Evolutionary conservation across 2,113 vertebrate species (phyloP), one percentile per base, ranked within the genome.

Genomic region (Salvelinus fontinalis): DNA sequence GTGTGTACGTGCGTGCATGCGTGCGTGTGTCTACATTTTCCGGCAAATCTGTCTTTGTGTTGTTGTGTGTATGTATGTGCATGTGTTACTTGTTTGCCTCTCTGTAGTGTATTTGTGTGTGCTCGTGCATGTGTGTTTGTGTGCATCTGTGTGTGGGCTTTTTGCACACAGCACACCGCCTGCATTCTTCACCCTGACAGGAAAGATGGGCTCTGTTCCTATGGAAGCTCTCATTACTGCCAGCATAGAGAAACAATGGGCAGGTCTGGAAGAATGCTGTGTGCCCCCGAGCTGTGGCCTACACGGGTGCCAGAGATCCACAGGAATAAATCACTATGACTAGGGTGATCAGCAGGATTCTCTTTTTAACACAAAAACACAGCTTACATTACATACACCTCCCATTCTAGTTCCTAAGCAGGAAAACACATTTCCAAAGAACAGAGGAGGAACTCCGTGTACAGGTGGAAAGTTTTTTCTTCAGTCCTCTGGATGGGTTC

Each of bases 111-210:
- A 11, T 22, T 1, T 54, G 26, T 26, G 39, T 75, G 18, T 75
- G 44, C 20, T 22, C 16, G 66, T 67, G 59, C 11, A n/a, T 54
- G 27, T 66, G 48, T 75, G 57, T 62, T 27, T 49, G 34, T 62
- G 29, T 8, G 67, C 20, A 11, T 60, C 31, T 39, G 75, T 71
- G 27, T 66, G 48, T 75, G 59, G 44, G 66, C 9, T 24, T 49
- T 59, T 48, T 49, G 22, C 44, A n/a, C 22, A 59, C 26, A 60
- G 65, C 34, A 1, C 54, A 71, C 34, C 26, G 59, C 70, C 75
- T 64, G 76, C 80, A 86, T 88, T 84, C 75, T 78, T 88, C 76
- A 83, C 80, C 69, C 76, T 88, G 87, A 84, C 86, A 86, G 85
- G 70, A 60, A 68, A 57, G 70, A 78, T 80, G 86, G 16, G 72